These are phyloP conservation scores for Malurus melanocephalus DNA, from an alignment of 2,113 vertebrate species.

Conservation along the genomic window DNA sequence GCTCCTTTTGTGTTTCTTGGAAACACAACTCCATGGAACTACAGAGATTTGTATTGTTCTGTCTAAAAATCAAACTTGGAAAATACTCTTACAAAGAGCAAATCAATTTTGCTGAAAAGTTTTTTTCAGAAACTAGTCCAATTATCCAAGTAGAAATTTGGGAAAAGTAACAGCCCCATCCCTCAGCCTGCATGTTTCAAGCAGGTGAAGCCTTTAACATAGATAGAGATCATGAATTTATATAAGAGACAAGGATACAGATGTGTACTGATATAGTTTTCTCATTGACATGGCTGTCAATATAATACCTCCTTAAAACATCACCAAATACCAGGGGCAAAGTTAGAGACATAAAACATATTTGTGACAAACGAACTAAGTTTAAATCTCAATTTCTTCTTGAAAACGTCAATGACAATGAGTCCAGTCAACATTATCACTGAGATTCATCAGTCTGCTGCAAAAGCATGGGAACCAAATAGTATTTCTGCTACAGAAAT, in stretches of 20 bases:
- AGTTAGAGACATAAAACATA: not conserved
- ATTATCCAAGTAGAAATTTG: not conserved
- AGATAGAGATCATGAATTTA: not conserved
- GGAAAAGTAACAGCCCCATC: not conserved
- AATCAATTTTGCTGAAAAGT: not conserved
- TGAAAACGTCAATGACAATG: not conserved
- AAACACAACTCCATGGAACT: not conserved
- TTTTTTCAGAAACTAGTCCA: not conserved
- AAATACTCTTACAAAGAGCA: not conserved
- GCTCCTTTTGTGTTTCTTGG: not conserved
- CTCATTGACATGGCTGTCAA: not conserved
- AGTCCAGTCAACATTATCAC: not conserved
- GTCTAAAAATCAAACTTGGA: not conserved
- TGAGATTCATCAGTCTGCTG: not conserved
- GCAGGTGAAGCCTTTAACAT: not conserved
- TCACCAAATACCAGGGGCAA: not conserved
- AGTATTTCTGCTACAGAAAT: not conserved
- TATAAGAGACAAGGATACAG: not conserved
- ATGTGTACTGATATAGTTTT: not conserved
- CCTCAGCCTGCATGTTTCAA: not conserved
- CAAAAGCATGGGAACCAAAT: not conserved
- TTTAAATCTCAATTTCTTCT: not conserved
- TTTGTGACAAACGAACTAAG: not conserved
- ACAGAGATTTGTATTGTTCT: not conserved
- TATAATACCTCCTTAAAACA: not conserved